Conservation (phyloP, 2,797 vertebrate genomes). For the Leptoclinus maculatus region DNA sequence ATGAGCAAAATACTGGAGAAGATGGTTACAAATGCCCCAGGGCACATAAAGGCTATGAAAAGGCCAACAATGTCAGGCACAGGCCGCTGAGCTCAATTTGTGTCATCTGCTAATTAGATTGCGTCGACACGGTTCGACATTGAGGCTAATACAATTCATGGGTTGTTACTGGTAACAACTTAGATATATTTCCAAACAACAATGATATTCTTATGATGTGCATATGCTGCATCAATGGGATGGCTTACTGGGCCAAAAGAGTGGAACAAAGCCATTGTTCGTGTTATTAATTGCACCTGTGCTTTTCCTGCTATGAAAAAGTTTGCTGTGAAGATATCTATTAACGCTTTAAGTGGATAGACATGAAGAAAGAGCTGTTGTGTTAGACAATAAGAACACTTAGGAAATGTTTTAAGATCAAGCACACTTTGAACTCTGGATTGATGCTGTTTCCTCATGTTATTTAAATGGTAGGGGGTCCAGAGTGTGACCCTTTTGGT, state of each 20-base stretch:
- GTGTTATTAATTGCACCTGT: neutral
- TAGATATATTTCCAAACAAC: neutral
- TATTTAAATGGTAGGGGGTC: neutral
- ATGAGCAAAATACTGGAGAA: constrained; percentile 9
- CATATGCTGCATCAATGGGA: neutral
- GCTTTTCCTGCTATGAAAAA: neutral
- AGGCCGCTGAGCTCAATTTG: constrained; percentile 27
- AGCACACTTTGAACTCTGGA: neutral
- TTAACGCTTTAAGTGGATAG: neutral
- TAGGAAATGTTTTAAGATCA: neutral
- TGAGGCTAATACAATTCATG: neutral
- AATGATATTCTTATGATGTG: neutral
- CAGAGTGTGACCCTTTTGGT: neutral
- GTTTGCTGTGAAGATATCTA: neutral
- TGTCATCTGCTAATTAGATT: neutral
- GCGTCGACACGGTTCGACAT: neutral
- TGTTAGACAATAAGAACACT: neutral
- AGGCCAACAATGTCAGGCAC: constrained; percentile 2
- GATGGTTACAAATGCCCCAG: neutral
- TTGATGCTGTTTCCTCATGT: neutral
- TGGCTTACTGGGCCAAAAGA: neutral
- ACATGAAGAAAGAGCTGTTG: neutral
- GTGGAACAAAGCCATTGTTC: neutral
- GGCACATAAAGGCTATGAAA: constrained; percentile 16
- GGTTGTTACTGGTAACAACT: neutral